Conservation (phyloP, 2,113 vertebrate genomes). For the Prietella phreatophila region DNA sequence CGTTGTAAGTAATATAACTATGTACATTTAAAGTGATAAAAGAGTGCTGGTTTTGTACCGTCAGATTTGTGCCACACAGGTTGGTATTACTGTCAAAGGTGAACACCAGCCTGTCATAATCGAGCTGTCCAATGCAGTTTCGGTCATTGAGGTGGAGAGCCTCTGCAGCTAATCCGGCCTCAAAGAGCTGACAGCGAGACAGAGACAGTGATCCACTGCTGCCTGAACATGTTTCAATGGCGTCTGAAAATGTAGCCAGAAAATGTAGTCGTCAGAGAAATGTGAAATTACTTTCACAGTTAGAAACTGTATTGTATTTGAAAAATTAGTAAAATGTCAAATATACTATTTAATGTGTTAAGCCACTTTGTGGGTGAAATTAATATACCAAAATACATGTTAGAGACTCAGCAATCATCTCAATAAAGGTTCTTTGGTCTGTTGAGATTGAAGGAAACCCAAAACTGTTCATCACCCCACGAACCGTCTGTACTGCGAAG, state of each 20-base stretch:
- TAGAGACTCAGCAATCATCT: too few species aligned
- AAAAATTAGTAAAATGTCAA: background rate
- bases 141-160: constrained; percentile 62
- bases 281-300: background rate
- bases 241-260: constrained; percentile 52
- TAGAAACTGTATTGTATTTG: background rate
- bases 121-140: constrained; percentile 55
- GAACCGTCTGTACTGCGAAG: too few species aligned
- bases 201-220: constrained; percentile 61
- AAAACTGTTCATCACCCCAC: too few species aligned
- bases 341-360: background rate
- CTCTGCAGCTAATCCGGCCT: constrained; percentile 57
- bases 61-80: background rate
- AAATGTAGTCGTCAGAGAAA: background rate
- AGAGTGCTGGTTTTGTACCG: background rate
- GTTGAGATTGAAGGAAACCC: too few species aligned
- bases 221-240: constrained; percentile 53
- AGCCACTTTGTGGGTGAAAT: too few species aligned
- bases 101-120: constrained; percentile 46
- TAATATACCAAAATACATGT: too few species aligned
- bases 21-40: background rate
- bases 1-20: background rate
- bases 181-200: constrained; percentile 69
- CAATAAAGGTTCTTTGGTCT: too few species aligned
- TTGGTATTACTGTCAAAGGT: background rate